Conservation (phyloP, 2,888 invertebrate genomes). For the Epinotia demarniana region DNA sequence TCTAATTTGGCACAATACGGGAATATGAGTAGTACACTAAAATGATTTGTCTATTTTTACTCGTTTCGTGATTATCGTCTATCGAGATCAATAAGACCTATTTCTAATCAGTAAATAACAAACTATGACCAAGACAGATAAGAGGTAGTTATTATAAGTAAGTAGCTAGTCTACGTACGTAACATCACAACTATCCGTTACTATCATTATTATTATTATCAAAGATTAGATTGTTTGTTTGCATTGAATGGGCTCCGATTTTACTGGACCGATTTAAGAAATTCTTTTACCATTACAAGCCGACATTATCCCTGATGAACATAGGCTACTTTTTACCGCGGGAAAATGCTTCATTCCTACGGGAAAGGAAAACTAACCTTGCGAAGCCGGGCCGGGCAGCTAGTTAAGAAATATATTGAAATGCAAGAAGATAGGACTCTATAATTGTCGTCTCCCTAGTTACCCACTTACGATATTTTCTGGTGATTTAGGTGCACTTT, state of each 20-base stretch:
- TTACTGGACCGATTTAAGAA: too few relatives aligned
- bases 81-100: neutral
- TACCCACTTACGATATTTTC: conserved; percentile 17
- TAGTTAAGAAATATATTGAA: neutral
- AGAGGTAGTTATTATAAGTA: too few relatives aligned
- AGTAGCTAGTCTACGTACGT: too few relatives aligned
- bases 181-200: neutral
- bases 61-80: neutral
- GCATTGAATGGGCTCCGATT: too few relatives aligned
- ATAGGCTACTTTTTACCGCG: too few relatives aligned
- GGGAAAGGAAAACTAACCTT: too few relatives aligned
- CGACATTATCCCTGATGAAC: too few relatives aligned
- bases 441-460: neutral
- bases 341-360: too few relatives aligned
- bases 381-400: too few relatives aligned
- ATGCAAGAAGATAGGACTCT: neutral
- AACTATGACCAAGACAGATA: neutral
- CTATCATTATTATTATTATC: neutral
- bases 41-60: neutral
- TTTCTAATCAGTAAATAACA: neutral
- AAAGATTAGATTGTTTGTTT: too few relatives aligned
- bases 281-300: too few relatives aligned
- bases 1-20: neutral
- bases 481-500: conserved; percentile 36
- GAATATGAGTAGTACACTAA: neutral